Evolutionary conservation across 2,888 invertebrate species (phyloP).

Genomic region (Pimpla rufipes): DNA sequence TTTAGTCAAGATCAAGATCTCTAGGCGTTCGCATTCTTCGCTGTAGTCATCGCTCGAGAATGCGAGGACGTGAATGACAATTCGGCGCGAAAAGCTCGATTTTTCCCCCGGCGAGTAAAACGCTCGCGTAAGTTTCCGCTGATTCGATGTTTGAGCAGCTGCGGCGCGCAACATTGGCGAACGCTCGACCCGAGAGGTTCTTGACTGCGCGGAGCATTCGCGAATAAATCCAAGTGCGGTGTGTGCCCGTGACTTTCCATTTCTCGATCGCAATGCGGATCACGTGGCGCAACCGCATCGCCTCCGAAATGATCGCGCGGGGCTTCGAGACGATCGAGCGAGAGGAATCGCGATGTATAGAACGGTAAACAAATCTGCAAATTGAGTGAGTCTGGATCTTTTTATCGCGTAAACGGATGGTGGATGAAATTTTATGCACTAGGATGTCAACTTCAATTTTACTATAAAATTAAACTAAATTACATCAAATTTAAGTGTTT

Average conservation of each 20-base stretch:
- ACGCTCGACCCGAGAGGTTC: slow-evolving; percentile 43
- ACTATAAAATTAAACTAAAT: too few relatives aligned
- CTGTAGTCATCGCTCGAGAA: slow-evolving; percentile 11
- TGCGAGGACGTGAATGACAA: background rate
- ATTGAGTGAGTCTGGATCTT: background rate
- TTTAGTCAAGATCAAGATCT: slow-evolving; percentile 42
- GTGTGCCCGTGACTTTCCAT: slow-evolving; percentile 59
- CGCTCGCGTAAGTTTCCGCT: background rate
- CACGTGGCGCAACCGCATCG: slow-evolving; percentile 29
- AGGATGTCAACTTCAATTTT: too few relatives aligned
- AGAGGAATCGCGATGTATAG: background rate
- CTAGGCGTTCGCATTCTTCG: background rate
- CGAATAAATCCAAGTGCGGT: slow-evolving; percentile 28
- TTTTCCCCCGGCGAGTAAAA: background rate
- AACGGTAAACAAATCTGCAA: background rate
- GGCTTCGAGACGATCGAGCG: background rate
- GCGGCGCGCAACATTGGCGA: too few relatives aligned
- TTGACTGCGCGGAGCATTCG: slow-evolving; percentile 31
- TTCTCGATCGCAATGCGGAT: slow-evolving; percentile 42
- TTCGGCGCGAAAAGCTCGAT: background rate
- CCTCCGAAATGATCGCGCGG: background rate
- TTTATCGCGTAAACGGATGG: too few relatives aligned
- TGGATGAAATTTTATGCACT: too few relatives aligned
- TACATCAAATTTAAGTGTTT: too few relatives aligned
- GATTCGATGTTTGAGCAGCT: too few relatives aligned